phyloP scores from a whole-genome alignment of 2,797 vertebrate species.

The Anguilla megastoma region DNA sequence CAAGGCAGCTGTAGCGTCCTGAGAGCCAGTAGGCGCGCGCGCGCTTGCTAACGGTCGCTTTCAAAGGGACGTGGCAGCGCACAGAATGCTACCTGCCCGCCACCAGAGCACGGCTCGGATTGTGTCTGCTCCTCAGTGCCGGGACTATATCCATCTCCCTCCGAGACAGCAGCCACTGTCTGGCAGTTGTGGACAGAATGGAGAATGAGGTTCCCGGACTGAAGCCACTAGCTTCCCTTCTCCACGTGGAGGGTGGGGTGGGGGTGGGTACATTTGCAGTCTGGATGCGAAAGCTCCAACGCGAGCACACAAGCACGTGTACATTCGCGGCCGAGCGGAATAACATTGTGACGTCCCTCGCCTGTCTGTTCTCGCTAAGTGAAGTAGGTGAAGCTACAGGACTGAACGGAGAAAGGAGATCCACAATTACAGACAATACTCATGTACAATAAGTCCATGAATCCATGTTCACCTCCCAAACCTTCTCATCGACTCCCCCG shows the following conservation, averaged over 20 bases:
- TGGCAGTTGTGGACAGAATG: slow-evolving; percentile 54
- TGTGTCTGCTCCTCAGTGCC: slow-evolving; percentile 43
- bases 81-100: slow-evolving; percentile 57
- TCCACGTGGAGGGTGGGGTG: too few relatives aligned
- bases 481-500: not conserved
- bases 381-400: not conserved
- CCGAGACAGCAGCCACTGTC: slow-evolving; percentile 53
- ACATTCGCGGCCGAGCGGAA: not conserved
- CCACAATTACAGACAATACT: not conserved
- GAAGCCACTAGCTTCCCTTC: slow-evolving; percentile 27
- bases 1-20: not conserved
- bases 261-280: not conserved
- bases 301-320: not conserved
- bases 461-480: not conserved
- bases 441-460: not conserved
- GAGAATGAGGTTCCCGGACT: slow-evolving; percentile 49
- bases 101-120: slow-evolving; percentile 55
- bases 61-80: slow-evolving; percentile 46
- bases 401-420: not conserved
- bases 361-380: not conserved
- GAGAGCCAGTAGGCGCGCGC: slow-evolving; percentile 35
- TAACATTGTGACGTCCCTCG: not conserved
- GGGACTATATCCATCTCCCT: slow-evolving; percentile 54
- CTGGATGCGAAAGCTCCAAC: not conserved
- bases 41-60: slow-evolving; percentile 65